Evolutionary conservation across 2,113 vertebrate species (phyloP), one percentile per base, ranked within the genome.

Genomic region (Tragelaphus strepsiceros): DNA sequence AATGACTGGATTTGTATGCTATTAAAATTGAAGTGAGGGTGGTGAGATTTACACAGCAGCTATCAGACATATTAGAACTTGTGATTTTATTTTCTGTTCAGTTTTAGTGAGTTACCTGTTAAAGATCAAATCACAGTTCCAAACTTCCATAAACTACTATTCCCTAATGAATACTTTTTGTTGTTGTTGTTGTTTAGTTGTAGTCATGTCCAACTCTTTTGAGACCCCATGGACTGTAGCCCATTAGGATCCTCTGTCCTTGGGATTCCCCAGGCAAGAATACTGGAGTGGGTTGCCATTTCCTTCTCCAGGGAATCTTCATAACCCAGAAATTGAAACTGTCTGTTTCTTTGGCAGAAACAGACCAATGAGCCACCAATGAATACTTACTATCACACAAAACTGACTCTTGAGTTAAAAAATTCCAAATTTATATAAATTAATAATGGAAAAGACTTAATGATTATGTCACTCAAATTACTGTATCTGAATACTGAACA

Each of bases 391-490:
- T 24, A 54, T 53, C 39, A 84, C 15, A 83, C 22, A 94, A 82
- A 74, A 83, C 26, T 97, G 10, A 92, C 58, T 88, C 51, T 53
- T 78, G 21, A 90, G 28, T 90, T 61, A 2, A 84, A 82, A 94
- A 88, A n/a, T 84, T 59, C 39, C 19, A 90, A 74, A 90, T 67
- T 77, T 88, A 89, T 91, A 96, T 91, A 56, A 94, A 81, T 64
- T 46, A 88, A 49, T 85, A 89, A 91, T 53, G 16, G 32, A 84
- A 91, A 74, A 78, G 28, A 22, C 6, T 54, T 13, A 54, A 54
- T 80, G 51, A 92, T 39, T 54, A 90, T 64, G 49, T 90, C 30
- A 90, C 8, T 91, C n/a, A 81, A 93, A 64, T 85, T 67, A 88
- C 19, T 78, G 13, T 58, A 67, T 56, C 74, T 92, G 53, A 77